These are phyloP conservation scores for Pogonognathellus flavescens DNA, from an alignment of 1,140 invertebrate genomes.

Conservation along the genomic window DNA sequence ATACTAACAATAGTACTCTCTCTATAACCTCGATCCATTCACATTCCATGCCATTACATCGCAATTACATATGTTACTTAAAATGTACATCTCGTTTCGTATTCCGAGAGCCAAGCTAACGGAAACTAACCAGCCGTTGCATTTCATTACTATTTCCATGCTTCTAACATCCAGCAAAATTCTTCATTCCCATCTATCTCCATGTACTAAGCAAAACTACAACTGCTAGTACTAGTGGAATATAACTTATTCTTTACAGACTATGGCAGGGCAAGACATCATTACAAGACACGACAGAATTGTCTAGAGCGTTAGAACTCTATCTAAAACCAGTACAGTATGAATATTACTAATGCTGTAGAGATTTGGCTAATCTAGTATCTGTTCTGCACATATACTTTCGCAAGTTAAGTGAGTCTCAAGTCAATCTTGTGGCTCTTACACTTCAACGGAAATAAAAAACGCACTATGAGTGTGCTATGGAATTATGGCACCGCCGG, in stretches of 20 bases:
- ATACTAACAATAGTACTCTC: conserved; percentile 2
- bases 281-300: too few species aligned
- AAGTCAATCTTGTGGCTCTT: conserved; percentile 44
- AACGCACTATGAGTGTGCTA: conserved; percentile 11
- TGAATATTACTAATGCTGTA: conserved; percentile 1
- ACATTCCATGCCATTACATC: conserved; percentile 37
- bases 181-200: background rate
- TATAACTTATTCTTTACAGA: too few species aligned
- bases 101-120: conserved; percentile 13
- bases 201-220: background rate
- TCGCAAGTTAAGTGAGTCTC: conserved; percentile 24
- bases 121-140: conserved; percentile 22
- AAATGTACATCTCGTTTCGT: conserved; percentile 35
- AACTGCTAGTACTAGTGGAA: background rate
- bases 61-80: conserved; percentile 47
- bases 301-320: background rate
- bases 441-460: conserved; percentile 34
- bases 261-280: too few species aligned
- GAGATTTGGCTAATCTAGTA: conserved; percentile 6
- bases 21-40: conserved; percentile 14
- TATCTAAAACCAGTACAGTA: background rate
- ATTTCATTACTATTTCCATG: background rate
- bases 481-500: conserved; percentile 12
- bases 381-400: background rate
- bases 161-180: background rate